These are phyloP conservation scores for Chromis chromis DNA, from an alignment of 2,797 vertebrate species.

Conservation along the genomic window DNA sequence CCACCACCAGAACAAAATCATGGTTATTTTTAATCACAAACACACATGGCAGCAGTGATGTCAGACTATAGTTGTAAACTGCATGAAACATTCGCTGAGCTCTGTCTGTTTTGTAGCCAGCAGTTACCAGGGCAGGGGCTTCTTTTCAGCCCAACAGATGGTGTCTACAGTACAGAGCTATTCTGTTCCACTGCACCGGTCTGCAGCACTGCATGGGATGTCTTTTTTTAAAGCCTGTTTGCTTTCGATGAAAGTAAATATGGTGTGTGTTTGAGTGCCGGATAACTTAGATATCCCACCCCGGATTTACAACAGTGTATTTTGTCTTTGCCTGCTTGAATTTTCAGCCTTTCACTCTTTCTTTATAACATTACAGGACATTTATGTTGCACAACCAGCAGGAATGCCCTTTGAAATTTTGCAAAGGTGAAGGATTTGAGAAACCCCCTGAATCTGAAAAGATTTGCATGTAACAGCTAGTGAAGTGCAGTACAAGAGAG, in stretches of 20 bases:
- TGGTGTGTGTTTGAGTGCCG: constrained; percentile 20
- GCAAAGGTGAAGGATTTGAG: constrained; percentile 12
- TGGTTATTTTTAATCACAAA: constrained; percentile 45
- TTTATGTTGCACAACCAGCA: neutral
- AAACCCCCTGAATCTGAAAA: constrained; percentile 29
- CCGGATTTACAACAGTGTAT: constrained; percentile 5
- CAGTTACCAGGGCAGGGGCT: constrained; percentile 54
- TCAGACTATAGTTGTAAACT: constrained; percentile 46
- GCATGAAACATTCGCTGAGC: constrained; percentile 47
- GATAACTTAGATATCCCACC: constrained; percentile 19
- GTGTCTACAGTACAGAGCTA: constrained; percentile 52
- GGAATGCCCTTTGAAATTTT: constrained; percentile 29
- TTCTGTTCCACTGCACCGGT: constrained; percentile 33
- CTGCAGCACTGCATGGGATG: constrained; percentile 43
- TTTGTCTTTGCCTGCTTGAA: constrained; percentile 26
- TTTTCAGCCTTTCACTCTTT: neutral
- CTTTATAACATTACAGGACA: neutral
- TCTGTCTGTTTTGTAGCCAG: constrained; percentile 58
- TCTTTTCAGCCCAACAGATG: constrained; percentile 71
- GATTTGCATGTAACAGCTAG: constrained; percentile 24
- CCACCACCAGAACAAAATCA: constrained; percentile 19
- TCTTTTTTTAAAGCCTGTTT: constrained; percentile 46
- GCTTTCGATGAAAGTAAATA: constrained; percentile 51
- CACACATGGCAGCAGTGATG: constrained; percentile 24
- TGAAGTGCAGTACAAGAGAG: constrained; percentile 22